Evolutionary conservation across 2,888 invertebrate species (phyloP).

Genomic region (Limenitis arthemis): DNA sequence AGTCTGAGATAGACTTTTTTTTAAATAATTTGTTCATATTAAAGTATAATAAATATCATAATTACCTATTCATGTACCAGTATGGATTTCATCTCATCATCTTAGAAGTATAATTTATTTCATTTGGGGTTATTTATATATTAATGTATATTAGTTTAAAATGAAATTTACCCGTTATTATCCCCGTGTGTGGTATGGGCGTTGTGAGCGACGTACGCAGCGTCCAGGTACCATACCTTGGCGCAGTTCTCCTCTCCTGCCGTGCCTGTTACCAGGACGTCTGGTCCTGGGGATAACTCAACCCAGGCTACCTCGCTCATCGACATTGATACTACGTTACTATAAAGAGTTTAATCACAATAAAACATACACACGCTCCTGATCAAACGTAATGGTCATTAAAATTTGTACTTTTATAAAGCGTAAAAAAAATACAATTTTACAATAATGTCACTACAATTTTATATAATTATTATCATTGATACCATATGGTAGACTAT

Average conservation of each 20-base stretch:
- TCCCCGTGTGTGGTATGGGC: slow-evolving; percentile 31
- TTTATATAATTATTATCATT: too few species aligned
- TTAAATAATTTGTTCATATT: too few species aligned
- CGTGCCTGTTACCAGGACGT: slow-evolving; percentile 56
- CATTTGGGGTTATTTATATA: background rate
- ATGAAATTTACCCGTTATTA: slow-evolving; percentile 40
- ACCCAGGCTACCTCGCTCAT: slow-evolving; percentile 53
- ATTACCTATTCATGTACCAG: too few species aligned
- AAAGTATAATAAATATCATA: too few species aligned
- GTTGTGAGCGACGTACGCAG: slow-evolving; percentile 48
- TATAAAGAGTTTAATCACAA: slow-evolving; percentile 25
- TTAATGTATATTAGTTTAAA: background rate
- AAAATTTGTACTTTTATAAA: too few species aligned
- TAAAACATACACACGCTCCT: background rate
- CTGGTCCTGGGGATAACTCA: slow-evolving; percentile 52
- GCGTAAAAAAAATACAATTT: too few species aligned
- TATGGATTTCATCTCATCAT: too few species aligned
- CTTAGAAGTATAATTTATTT: too few species aligned
- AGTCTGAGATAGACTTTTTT: too few species aligned
- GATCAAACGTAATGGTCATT: background rate
- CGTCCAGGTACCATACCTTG: slow-evolving; percentile 61
- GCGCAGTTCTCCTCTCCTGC: slow-evolving; percentile 51
- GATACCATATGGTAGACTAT: too few species aligned
- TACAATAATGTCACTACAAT: too few species aligned
- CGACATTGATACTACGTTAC: slow-evolving; percentile 58